These are phyloP conservation scores for Polydrusus cervinus DNA, from an alignment of 2,888 invertebrate genomes.

Conservation along the genomic window DNA sequence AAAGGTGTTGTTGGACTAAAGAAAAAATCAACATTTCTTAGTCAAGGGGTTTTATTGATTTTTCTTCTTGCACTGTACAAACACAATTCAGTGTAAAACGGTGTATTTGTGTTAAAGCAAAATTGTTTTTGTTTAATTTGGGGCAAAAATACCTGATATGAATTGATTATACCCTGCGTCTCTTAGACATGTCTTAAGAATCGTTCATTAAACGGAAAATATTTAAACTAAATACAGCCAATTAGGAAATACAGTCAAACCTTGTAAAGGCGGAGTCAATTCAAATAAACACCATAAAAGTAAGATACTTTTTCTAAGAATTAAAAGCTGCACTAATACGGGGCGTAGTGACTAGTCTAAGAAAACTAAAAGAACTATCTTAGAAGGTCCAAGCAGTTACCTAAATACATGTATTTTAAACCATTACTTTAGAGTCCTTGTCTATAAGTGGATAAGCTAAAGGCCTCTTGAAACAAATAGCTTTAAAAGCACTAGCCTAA, in stretches of 20 bases:
- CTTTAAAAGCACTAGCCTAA: background rate
- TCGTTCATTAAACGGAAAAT: background rate
- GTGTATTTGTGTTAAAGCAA: constrained; percentile 24
- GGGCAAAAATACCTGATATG: constrained; percentile 6
- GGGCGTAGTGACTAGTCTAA: constrained; percentile 3
- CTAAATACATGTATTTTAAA: background rate
- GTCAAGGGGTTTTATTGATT: constrained; percentile 3
- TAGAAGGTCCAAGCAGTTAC: constrained; percentile 10
- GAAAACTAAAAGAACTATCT: constrained; percentile 6
- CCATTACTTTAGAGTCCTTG: background rate
- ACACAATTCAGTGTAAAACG: background rate
- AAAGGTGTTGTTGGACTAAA: constrained; percentile 16
- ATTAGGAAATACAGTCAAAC: constrained; percentile 10
- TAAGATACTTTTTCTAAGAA: background rate
- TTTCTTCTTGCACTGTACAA: constrained; percentile 2
- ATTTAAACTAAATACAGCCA: background rate
- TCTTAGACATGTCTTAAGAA: background rate
- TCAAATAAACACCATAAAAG: background rate
- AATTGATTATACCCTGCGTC: background rate
- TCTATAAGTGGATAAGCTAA: background rate
- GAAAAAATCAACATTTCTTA: constrained; percentile 32
- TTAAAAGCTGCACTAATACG: constrained; percentile 3
- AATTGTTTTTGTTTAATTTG: constrained; percentile 4
- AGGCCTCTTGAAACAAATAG: background rate
- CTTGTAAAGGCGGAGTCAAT: background rate